These are phyloP conservation scores for Drosophila ananassae DNA, from an alignment of 1,140 invertebrate genomes.

Conservation along the genomic window DNA sequence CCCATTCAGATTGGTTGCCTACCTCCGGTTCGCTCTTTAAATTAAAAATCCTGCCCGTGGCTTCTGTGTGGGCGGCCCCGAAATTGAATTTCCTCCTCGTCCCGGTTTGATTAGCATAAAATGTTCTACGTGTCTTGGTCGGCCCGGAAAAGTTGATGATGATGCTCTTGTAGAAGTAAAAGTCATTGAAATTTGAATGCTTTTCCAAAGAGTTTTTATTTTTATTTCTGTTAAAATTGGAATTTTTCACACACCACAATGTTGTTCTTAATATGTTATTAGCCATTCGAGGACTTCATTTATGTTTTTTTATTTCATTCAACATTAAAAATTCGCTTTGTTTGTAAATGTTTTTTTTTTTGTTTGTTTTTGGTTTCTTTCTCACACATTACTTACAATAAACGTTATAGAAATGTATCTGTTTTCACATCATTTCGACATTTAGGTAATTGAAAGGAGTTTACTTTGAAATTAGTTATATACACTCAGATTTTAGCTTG, in stretches of 20 bases:
- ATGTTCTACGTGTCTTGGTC: slow-evolving; percentile 53
- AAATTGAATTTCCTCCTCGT: slow-evolving; percentile 58
- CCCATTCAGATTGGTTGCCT: slow-evolving; percentile 4
- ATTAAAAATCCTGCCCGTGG: slow-evolving; percentile 58
- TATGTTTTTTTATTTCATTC: slow-evolving; percentile 7
- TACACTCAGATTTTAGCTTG: slow-evolving; percentile 36
- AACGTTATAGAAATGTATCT: slow-evolving; percentile 37
- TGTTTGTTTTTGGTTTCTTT: slow-evolving; percentile 9
- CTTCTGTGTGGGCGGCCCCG: slow-evolving; percentile 16
- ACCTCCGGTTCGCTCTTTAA: slow-evolving; percentile 54
- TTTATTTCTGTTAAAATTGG: slow-evolving; percentile 78
- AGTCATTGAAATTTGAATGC: slow-evolving; percentile 39
- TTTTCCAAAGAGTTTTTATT: slow-evolving; percentile 69
- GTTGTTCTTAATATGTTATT: slow-evolving; percentile 53
- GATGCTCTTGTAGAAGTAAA: background rate
- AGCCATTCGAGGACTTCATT: slow-evolving; percentile 22
- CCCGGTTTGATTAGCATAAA: slow-evolving; percentile 62
- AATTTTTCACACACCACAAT: slow-evolving; percentile 74
- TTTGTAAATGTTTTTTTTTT: slow-evolving; percentile 41
- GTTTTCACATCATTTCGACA: slow-evolving; percentile 10
- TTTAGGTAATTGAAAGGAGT: slow-evolving; percentile 21
- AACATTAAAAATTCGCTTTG: slow-evolving; percentile 61
- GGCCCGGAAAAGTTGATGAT: slow-evolving; percentile 1
- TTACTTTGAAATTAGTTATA: slow-evolving; percentile 25
- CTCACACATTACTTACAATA: slow-evolving; percentile 28